Percentiles rank a stretch among this genome's conserved stretches.
Evolutionary conservation across 2,797 vertebrate genomes (phyloP).

Genomic region (Anabacerthia variegaticeps): DNA sequence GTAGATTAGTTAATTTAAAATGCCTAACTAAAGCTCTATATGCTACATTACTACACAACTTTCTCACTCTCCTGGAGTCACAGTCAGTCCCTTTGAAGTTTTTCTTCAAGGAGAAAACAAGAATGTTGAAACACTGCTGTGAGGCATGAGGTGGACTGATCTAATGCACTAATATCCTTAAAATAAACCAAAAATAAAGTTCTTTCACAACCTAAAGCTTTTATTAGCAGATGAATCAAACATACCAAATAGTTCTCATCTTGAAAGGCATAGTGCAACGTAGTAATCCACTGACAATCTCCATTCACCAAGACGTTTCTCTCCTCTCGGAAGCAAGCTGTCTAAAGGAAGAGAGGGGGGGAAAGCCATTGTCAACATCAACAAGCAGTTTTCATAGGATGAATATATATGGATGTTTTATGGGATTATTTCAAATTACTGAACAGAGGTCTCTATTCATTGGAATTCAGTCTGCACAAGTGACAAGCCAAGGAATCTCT

Average conservation of each 20-base stretch:
- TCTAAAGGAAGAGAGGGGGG: slow-evolving; percentile 76
- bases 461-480: background rate
- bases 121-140: background rate
- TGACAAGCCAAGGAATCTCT: slow-evolving; percentile 20
- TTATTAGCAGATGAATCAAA: background rate
- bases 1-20: background rate
- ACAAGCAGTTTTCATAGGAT: slow-evolving; percentile 6
- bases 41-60: background rate
- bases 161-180: background rate
- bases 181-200: background rate
- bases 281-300: slow-evolving; percentile 97
- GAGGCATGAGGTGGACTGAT: background rate
- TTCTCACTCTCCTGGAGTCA: background rate
- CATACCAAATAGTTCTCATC: slow-evolving; percentile 95
- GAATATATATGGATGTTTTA: slow-evolving; percentile 41
- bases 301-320: slow-evolving; percentile 94
- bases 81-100: background rate
- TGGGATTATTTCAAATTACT: slow-evolving; percentile 49
- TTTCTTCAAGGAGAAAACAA: slow-evolving; percentile 25
- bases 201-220: background rate
- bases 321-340: slow-evolving; percentile 96
- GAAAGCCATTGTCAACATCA: slow-evolving; percentile 1
- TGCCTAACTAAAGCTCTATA: background rate
- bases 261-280: slow-evolving; percentile 96
- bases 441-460: slow-evolving; percentile 37